These are phyloP conservation scores for Sialis fuliginosa DNA, from an alignment of 2,888 invertebrate genomes.

Conservation along the genomic window DNA sequence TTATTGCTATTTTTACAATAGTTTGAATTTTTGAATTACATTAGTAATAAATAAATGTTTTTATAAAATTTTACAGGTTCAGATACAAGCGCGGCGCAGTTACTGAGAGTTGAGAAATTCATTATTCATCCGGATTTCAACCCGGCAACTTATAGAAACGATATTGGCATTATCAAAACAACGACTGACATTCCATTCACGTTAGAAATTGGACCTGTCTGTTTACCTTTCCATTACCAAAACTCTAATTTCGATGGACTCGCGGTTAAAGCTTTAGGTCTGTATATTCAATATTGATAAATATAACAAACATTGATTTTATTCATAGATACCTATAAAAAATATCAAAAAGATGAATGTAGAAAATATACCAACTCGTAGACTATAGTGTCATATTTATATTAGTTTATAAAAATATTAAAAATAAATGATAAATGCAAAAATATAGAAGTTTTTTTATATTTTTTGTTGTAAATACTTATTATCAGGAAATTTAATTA, in stretches of 20 bases:
- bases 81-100: constrained; percentile 28
- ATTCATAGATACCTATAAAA: too few relatives aligned
- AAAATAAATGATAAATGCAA: too few relatives aligned
- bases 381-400: too few relatives aligned
- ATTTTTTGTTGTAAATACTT: background rate
- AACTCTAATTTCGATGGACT: constrained; percentile 19
- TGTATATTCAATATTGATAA: too few relatives aligned
- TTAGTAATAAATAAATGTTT: background rate
- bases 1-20: background rate
- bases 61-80: constrained; percentile 19
- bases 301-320: too few relatives aligned
- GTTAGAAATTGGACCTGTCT: constrained; percentile 37
- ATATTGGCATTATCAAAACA: constrained; percentile 33
- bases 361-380: too few relatives aligned
- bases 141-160: constrained; percentile 21
- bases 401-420: too few relatives aligned
- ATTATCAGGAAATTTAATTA: background rate
- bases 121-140: constrained; percentile 25
- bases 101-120: constrained; percentile 21
- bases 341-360: too few relatives aligned
- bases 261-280: constrained; percentile 29
- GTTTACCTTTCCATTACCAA: constrained; percentile 39
- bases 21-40: background rate
- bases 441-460: too few relatives aligned
- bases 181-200: constrained; percentile 26